phyloP scores from a whole-genome alignment of 2,797 vertebrate genomes.

The Sebastes trivittatus region DNA sequence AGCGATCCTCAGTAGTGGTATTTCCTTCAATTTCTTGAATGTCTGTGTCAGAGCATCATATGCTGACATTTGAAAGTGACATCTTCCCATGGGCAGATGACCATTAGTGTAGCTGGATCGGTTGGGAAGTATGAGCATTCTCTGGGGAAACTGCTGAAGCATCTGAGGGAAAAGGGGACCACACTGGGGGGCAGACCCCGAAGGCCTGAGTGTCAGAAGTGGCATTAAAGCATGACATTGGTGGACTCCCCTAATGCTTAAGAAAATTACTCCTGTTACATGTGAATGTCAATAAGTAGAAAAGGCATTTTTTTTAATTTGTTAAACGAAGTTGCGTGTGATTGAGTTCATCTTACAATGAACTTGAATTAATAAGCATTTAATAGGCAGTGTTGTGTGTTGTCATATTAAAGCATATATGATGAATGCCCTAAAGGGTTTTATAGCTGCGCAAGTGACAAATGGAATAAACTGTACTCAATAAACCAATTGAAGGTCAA shows the following conservation, averaged over 20 bases:
- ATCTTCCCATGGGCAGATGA: constrained; percentile 52
- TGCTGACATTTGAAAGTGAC: constrained; percentile 76
- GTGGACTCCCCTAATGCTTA: constrained; percentile 30
- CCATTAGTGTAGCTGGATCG: constrained; percentile 41
- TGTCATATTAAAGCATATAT: not conserved
- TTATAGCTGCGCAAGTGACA: not conserved
- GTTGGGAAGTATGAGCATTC: constrained; percentile 22
- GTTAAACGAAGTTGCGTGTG: not conserved
- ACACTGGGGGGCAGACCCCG: constrained; percentile 33
- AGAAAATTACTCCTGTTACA: not conserved
- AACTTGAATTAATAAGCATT: not conserved
- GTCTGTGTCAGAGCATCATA: constrained; percentile 52
- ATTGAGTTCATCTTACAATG: not conserved
- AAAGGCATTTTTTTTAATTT: not conserved
- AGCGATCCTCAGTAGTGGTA: constrained; percentile 56
- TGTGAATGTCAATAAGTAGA: not conserved
- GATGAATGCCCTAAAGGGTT: not conserved
- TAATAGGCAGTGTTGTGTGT: not conserved
- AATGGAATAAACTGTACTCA: not conserved
- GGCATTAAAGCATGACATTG: constrained; percentile 54
- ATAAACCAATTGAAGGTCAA: not conserved
- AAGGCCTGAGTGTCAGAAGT: constrained; percentile 62
- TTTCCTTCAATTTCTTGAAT: constrained; percentile 46
- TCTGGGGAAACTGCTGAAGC: constrained; percentile 43
- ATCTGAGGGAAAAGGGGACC: constrained; percentile 36